phyloP scores from a whole-genome alignment of 2,888 invertebrate genomes.

The Leptinotarsa juncta region DNA sequence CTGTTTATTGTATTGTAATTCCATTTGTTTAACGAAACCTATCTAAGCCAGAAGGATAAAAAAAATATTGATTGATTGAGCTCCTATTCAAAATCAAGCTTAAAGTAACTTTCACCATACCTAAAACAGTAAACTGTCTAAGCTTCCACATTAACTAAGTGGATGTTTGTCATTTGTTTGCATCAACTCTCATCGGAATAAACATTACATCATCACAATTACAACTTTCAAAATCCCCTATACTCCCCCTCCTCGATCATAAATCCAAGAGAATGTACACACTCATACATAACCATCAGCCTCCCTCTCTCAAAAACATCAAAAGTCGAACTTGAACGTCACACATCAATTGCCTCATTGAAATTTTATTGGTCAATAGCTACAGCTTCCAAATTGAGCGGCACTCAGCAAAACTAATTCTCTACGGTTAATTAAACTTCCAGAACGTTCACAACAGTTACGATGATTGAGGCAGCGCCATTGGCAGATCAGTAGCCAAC shows the following conservation, averaged over 20 bases:
- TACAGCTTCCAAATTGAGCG: slow-evolving; percentile 44
- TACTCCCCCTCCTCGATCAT: not conserved
- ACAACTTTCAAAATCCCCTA: not conserved
- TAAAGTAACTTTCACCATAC: too few relatives aligned
- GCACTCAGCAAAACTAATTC: slow-evolving; percentile 30
- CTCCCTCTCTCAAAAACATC: slow-evolving; percentile 13
- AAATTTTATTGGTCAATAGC: slow-evolving; percentile 45
- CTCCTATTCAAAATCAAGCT: too few relatives aligned
- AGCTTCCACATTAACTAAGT: too few relatives aligned
- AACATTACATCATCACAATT: not conserved
- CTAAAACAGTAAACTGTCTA: too few relatives aligned
- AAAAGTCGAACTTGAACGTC: slow-evolving; percentile 8
- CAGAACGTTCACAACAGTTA: slow-evolving; percentile 36
- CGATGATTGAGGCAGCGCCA: slow-evolving; percentile 42
- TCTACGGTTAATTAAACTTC: slow-evolving; percentile 50
- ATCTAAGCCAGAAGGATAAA: too few relatives aligned
- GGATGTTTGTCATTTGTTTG: too few relatives aligned
- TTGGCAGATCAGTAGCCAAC: slow-evolving; percentile 51
- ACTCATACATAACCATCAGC: slow-evolving; percentile 20
- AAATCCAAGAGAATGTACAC: not conserved
- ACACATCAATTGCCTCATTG: slow-evolving; percentile 33
- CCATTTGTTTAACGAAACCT: too few relatives aligned
- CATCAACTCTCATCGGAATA: too few relatives aligned
- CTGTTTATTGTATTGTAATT: too few relatives aligned
- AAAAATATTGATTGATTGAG: too few relatives aligned